Conservation (phyloP, 2,113 vertebrate genomes). For the Opisthocomus hoazin region DNA sequence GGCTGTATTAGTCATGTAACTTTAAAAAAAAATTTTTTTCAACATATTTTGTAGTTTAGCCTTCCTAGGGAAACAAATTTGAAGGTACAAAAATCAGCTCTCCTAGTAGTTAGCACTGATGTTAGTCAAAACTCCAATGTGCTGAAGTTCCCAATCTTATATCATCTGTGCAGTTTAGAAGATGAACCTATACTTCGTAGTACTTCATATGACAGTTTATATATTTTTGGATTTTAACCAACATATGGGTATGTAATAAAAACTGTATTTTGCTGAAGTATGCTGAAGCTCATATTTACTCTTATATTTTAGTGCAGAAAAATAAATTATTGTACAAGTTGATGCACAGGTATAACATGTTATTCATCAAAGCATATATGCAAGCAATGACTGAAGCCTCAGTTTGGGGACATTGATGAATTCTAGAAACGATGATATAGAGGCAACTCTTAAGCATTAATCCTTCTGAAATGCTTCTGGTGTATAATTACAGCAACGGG, state of each 20-base stretch:
- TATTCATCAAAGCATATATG: background rate
- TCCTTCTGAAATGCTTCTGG: fast-evolving
- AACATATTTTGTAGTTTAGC: background rate
- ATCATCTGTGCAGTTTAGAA: background rate
- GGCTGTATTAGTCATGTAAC: background rate
- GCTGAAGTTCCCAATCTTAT: background rate
- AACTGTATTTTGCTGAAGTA: background rate
- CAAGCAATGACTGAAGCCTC: background rate
- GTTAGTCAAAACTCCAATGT: background rate
- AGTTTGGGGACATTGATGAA: background rate
- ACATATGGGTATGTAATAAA: background rate
- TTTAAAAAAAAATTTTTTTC: background rate
- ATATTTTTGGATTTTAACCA: background rate
- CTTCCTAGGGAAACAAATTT: background rate
- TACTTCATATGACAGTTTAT: background rate
- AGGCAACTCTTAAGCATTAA: background rate
- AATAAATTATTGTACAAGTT: background rate
- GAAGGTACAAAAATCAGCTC: background rate
- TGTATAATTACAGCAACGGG: background rate
- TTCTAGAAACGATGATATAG: background rate
- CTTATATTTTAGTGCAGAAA: background rate
- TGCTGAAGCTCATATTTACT: background rate
- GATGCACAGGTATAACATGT: background rate
- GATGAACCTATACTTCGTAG: background rate
- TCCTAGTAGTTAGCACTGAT: background rate